Evolutionary conservation across 1,140 invertebrate species (phyloP), one percentile per base, ranked within the genome.

Genomic region (Carcinoscorpius rotundicauda): DNA sequence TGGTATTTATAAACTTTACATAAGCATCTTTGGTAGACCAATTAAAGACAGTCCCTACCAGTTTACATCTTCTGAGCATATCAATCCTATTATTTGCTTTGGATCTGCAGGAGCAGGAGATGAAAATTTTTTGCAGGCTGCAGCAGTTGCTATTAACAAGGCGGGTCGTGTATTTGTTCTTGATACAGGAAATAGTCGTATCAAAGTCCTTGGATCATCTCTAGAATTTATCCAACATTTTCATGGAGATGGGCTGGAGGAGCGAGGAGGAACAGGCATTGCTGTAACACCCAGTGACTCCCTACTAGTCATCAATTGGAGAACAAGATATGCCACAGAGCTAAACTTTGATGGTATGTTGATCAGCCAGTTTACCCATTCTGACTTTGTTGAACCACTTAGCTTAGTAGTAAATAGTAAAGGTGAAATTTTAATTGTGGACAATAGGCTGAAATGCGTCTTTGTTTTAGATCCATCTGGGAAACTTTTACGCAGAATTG

Each of bases 131-230:
- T 82, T 84, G 71, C 91, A 94, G 76, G 91, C 91, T 48, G 89
- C 92, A 4, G 86, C 86, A 3, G 79, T 93, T 3, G 85, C 86
- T 8, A 79, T 79, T 8, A 81, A 84, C 64, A 60, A 66, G 62
- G 51, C 60, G 53, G 79, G 82, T 56, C 80, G 82, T 62, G 81
- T 93, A 51, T 94, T 89, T 76, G 84, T 94, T 52, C 80, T 93
- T 29, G 91, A 94, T 76, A 93, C 91, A 4, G 91, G 91, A 11
- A 96, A 95, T 77, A 90, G 87, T n/a, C 78, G 93, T 59, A 88
- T 96, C 49, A 92, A 91, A 78, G 75, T 80, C n/a, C 76, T 93
- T n/a, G 81, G 81, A 66, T 70, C 67, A 60, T 82, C 88, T 69
- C 82, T 91, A 57, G 82, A 86, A 68, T 87, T 90, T 72, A 80